Base-by-base conservation (phyloP, 2,888 invertebrate species). In the Lithodes maja region DNA sequence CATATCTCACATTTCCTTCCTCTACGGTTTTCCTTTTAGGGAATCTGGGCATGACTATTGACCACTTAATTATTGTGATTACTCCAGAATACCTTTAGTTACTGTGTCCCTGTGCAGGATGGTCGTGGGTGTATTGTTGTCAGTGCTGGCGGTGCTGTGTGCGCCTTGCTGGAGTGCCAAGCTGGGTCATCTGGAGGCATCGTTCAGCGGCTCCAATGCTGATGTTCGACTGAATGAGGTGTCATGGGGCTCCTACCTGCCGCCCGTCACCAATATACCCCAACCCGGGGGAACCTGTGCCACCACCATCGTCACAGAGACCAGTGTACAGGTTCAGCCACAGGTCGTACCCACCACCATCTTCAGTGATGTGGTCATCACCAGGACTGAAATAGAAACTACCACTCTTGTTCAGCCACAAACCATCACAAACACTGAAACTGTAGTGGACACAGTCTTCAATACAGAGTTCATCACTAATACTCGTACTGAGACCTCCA, bases 381-480 rank as follows among this genome's bases (percentile, higher is more conserved):
- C 90, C 2, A 78, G 78, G n/a, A 91, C 91, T 7, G 68, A 80
- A 2, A 3, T 90, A 15, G 79, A 85, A n/a, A 90, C 91, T 3
- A 83, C 82, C 12, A 80, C 85, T 15, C 15, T 82, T 7, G 82
- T 80, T n/a, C 53, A 75, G 12, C 87, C 86, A 52, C 71, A 82
- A 52, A 91, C 90, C n/a, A 83, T 89, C 49, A 86, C 78, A 9
- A 75, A 83, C 33, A 91, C 91, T 0, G 71, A 84, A n/a, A 91
- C 90, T 77, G 89, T 90, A 15, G 79, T 89, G 2, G 81, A 77
- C 61, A 91, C 91, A 0, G 85, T 86, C 17, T 87, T 69, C 83
- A 91, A 77, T 61, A 91, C 91, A 5, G 83, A 86, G 83, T 89
- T 83, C 50, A 17, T 87, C 71, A 91, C 91, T 53, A 89, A 86